phyloP scores from a whole-genome alignment of 2,797 vertebrate species.

The Myotis daubentonii region DNA sequence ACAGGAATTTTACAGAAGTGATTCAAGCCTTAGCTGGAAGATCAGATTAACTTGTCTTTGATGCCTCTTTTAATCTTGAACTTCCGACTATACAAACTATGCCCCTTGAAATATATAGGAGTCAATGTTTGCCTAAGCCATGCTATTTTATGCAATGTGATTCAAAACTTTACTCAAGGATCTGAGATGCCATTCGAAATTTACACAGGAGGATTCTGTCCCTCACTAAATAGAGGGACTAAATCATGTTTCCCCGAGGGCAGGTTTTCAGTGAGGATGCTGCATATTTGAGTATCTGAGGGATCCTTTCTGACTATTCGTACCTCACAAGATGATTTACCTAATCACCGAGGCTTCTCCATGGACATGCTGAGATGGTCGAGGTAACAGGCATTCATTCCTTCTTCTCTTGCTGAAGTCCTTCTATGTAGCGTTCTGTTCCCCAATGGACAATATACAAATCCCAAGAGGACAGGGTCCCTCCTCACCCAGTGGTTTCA shows the following conservation, averaged over 20 bases:
- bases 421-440: not conserved
- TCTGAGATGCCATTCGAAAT: not conserved
- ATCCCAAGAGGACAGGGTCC: not conserved
- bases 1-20: not conserved
- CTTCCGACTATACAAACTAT: slow-evolving; percentile 38
- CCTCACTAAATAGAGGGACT: not conserved
- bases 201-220: not conserved
- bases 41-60: slow-evolving; percentile 15
- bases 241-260: not conserved
- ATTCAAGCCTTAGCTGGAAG: not conserved
- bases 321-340: not conserved
- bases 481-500: not conserved
- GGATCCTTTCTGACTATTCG: not conserved
- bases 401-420: not conserved
- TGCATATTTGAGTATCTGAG: not conserved
- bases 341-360: not conserved
- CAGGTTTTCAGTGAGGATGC: not conserved
- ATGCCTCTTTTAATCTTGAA: not conserved
- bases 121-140: not conserved
- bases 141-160: not conserved
- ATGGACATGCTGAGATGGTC: not conserved
- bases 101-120: not conserved
- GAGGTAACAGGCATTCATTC: not conserved
- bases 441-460: not conserved
- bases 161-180: not conserved